Evolutionary conservation across 2,797 vertebrate species (phyloP).

Genomic region (Myioborus melanocephalus): DNA sequence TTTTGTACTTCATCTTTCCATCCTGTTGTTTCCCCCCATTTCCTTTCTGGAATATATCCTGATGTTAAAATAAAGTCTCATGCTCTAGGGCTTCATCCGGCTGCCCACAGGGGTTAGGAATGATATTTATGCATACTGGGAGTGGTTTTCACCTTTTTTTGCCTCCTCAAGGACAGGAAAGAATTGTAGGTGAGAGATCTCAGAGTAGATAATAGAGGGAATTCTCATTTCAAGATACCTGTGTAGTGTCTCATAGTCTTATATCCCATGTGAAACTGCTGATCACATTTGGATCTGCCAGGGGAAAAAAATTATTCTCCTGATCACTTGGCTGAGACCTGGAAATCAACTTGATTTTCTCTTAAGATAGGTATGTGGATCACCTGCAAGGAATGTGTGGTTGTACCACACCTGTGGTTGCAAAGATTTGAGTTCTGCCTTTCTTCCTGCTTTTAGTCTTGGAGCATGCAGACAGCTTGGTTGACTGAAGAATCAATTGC

Average conservation of each 20-base stretch:
- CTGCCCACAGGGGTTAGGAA: not conserved
- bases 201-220: not conserved
- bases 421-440: not conserved
- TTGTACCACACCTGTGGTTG: not conserved
- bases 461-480: not conserved
- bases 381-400: not conserved
- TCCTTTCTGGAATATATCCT: constrained; percentile 19
- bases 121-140: not conserved
- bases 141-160: not conserved
- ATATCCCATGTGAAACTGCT: not conserved
- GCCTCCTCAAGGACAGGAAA: not conserved
- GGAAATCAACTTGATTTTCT: not conserved
- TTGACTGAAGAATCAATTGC: not conserved
- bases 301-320: not conserved
- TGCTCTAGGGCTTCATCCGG: not conserved
- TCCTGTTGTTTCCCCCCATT: not conserved
- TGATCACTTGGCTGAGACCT: not conserved
- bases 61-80: not conserved
- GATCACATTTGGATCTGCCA: not conserved
- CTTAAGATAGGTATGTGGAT: not conserved
- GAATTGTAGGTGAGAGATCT: not conserved
- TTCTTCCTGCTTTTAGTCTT: not conserved
- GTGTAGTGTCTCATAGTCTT: not conserved
- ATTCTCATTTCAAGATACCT: not conserved
- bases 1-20: not conserved